Evolutionary conservation across 2,113 vertebrate genomes (phyloP).

Genomic region (Sterna hirundo): DNA sequence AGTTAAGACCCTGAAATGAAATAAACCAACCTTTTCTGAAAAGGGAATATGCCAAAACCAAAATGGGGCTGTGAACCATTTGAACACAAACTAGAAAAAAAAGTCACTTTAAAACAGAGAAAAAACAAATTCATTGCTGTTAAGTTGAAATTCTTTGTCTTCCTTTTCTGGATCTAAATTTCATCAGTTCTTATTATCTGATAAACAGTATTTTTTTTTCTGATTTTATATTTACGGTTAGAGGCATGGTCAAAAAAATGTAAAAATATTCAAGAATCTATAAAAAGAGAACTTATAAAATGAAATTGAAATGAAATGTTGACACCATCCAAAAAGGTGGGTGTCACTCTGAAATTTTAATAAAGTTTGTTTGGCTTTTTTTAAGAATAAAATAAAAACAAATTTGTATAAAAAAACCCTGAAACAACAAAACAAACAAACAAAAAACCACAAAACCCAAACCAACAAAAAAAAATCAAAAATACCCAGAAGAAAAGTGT

Average conservation of each 20-base stretch:
- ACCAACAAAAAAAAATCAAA: neutral
- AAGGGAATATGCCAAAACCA: neutral
- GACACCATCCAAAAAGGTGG: neutral
- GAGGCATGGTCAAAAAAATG: neutral
- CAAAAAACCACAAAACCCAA: neutral
- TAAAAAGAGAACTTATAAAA: neutral
- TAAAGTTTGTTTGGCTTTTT: neutral
- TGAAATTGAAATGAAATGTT: neutral
- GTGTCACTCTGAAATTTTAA: neutral
- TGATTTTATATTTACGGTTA: neutral
- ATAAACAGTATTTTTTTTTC: neutral
- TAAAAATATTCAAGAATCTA: neutral
- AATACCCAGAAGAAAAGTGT: neutral
- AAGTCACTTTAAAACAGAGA: neutral
- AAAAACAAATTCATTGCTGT: neutral
- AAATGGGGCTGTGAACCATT: neutral
- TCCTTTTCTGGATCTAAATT: neutral
- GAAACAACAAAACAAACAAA: too few species aligned
- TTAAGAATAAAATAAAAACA: neutral
- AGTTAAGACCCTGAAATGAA: neutral
- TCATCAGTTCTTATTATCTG: neutral
- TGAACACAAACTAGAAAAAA: neutral
- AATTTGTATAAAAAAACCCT: neutral
- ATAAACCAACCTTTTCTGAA: neutral
- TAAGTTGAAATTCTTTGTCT: neutral